Conservation (phyloP, 2,113 vertebrate genomes). For the Vireo altiloquus region DNA sequence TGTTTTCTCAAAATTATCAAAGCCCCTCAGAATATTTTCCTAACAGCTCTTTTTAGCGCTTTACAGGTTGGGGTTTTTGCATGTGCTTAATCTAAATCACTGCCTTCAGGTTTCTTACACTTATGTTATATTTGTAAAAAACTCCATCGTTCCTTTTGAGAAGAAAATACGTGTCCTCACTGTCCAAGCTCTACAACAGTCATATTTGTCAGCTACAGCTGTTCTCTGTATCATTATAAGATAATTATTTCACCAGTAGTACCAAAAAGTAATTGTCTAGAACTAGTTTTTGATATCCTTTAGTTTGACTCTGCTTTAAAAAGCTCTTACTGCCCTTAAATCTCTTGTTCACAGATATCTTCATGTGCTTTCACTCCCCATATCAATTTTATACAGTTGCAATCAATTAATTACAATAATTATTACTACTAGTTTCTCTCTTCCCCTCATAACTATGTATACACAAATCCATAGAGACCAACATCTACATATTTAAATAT, state of each 20-base stretch:
- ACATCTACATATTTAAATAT: not conserved
- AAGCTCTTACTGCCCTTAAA: not conserved
- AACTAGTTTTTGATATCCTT: not conserved
- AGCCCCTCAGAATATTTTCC: not conserved
- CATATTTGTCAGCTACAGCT: not conserved
- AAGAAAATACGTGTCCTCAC: not conserved
- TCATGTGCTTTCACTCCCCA: not conserved
- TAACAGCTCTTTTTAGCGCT: not conserved
- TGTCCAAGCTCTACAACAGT: not conserved
- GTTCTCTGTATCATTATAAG: not conserved
- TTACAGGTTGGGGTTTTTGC: not conserved
- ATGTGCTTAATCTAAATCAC: not conserved
- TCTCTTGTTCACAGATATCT: not conserved
- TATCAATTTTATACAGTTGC: not conserved
- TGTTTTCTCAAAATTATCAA: not conserved
- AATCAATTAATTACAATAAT: not conserved
- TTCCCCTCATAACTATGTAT: not conserved
- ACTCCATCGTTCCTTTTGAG: not conserved
- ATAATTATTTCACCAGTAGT: not conserved
- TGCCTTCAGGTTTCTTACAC: not conserved
- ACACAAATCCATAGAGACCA: not conserved
- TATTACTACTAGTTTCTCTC: not conserved
- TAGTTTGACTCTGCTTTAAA: not conserved
- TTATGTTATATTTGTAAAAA: not conserved
- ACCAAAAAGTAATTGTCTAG: not conserved